These are phyloP conservation scores for Xestobium rufovillosum DNA, from an alignment of 2,888 invertebrate species.

Conservation along the genomic window DNA sequence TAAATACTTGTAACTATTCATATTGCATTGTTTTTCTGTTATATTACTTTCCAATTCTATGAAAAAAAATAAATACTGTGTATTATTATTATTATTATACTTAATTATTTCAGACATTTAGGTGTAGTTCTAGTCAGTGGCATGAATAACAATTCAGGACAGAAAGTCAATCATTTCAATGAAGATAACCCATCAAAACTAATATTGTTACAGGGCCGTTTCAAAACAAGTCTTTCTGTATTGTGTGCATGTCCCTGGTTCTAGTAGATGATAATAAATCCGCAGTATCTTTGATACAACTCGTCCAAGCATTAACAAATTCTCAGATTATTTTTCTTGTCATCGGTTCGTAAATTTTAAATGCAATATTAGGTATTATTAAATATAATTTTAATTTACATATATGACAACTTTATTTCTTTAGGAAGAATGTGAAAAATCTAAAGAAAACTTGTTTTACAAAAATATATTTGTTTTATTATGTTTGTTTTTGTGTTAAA, in stretches of 20 bases:
- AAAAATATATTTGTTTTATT: no score
- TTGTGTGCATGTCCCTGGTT: no score
- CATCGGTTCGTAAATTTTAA: slow-evolving; percentile 25
- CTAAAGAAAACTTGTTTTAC: no score
- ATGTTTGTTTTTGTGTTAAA: no score
- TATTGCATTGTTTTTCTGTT: slow-evolving; percentile 46
- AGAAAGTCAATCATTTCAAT: no score
- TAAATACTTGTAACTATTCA: slow-evolving; percentile 48
- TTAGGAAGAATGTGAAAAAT: no score
- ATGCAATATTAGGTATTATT: slow-evolving; percentile 28
- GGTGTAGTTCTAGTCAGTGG: no score
- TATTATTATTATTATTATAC: slow-evolving; percentile 42
- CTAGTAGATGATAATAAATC: no score
- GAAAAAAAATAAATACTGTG: slow-evolving; percentile 48
- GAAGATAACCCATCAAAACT: no score
- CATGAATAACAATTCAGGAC: no score
- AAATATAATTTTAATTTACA: slow-evolving; percentile 23
- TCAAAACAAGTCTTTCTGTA: no score
- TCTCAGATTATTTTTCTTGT: slow-evolving; percentile 19
- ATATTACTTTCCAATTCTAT: slow-evolving; percentile 47
- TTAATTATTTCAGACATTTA: slow-evolving; percentile 26
- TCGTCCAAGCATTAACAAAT: slow-evolving; percentile 26
- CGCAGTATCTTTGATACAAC: slow-evolving; percentile 17
- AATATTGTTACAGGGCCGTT: no score
- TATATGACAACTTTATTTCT: slow-evolving; percentile 13